Base-by-base conservation (phyloP, 2,888 invertebrate species). In the Mesoligia furuncula region DNA sequence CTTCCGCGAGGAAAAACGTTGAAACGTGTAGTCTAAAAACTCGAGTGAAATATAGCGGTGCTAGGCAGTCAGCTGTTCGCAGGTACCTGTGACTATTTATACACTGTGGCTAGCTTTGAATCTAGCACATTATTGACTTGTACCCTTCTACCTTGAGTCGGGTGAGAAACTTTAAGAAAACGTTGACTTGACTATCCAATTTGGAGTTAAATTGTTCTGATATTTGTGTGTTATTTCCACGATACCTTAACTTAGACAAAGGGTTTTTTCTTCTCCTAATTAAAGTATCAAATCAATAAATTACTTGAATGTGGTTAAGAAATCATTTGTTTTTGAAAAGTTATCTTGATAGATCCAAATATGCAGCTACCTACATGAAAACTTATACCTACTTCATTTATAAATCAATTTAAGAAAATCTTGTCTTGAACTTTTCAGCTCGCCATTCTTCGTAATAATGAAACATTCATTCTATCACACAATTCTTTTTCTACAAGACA, bases 1-100 rank as follows among this genome's bases (percentile, higher is more conserved):
- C 42, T 71, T 75, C 86, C 79, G 69, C 66, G 17, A 54, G 45
- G 62, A 86, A 84, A 83, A 86, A 86, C 75, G 74, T 69, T 67
- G 84, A 72, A 73, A 75, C 51, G 3, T 81, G 85, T 66, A 42
- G 64, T 59, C 74, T 75, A 85, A 79, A 83, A 85, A 79, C 74
- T 42, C 0, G 79, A 86, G 72, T 83, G 86, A 85, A 72, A 75
- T 85, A 85, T 69, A 57, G 72, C 67, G 13, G 42, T 27, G 54
- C n/a, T 62, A 45, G 45, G 31, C 59, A 61, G 27, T 36, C 64
- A 74, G 39, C 42, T 62, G 51, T 11, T 64, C 48, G 74, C 36
- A 68, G n/a, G 59, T 62, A 71, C n/a, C n/a, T 31, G 9, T 13
- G 7, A 48, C 69, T 79, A 79, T 86, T 79, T 86, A 74, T 74